A percentile compares a stretch with the other conserved stretches of the same genome.
Evolutionary conservation across 2,797 vertebrate genomes (phyloP).

Genomic region (Scarus forsteni): DNA sequence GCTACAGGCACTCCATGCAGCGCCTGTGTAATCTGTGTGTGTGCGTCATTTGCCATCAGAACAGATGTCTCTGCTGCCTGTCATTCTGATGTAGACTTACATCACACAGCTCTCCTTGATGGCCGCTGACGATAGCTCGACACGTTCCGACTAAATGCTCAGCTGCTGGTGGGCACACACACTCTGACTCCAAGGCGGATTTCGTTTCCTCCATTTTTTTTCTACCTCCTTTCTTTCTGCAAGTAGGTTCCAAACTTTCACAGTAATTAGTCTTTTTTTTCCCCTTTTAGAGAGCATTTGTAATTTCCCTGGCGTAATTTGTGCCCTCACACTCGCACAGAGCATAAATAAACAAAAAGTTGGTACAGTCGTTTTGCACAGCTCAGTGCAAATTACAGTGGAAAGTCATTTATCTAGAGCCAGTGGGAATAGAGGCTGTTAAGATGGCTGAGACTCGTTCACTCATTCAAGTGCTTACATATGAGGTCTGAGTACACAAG

Average conservation of each 20-base stretch:
- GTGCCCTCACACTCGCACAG: constrained; percentile 43
- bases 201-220: neutral
- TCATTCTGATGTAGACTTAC: constrained; percentile 48
- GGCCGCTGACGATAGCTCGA: constrained; percentile 51
- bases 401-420: constrained; percentile 70
- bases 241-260: constrained; percentile 59
- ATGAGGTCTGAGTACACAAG: constrained; percentile 11
- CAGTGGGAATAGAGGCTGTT: constrained; percentile 63
- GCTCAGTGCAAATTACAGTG: constrained; percentile 68
- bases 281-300: constrained; percentile 52
- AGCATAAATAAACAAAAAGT: constrained; percentile 70
- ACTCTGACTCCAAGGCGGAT: neutral
- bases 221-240: constrained; percentile 1
- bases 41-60: constrained; percentile 52
- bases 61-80: constrained; percentile 62
- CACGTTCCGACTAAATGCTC: constrained; percentile 49
- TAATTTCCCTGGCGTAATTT: constrained; percentile 60
- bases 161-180: constrained; percentile 23
- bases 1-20: constrained; percentile 21
- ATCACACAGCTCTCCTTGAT: constrained; percentile 54
- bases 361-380: constrained; percentile 64
- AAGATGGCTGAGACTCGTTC: constrained; percentile 50
- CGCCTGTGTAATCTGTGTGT: constrained; percentile 8
- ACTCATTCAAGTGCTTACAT: constrained; percentile 52
- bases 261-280: constrained; percentile 52